A percentile compares a stretch with the other conserved stretches of the same genome.
These are phyloP conservation scores for Andrena marginata DNA, from an alignment of 2,888 invertebrate genomes.

Conservation along the genomic window DNA sequence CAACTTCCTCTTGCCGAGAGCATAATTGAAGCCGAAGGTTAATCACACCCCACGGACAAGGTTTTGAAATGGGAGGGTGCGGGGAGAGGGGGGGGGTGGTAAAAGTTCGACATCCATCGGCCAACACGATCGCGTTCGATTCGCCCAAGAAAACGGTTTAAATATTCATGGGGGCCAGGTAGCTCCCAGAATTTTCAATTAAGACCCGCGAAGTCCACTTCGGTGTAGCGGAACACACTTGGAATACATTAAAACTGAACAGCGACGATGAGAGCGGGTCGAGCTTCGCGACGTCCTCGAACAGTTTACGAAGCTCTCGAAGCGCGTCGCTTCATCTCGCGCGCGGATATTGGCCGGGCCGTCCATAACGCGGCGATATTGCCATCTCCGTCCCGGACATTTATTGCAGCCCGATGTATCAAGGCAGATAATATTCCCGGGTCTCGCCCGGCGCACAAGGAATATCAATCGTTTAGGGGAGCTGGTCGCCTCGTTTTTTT, in stretches of 20 bases:
- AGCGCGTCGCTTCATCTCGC: conserved; percentile 13
- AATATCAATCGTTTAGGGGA: conserved; percentile 64
- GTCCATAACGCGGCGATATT: conserved; percentile 41
- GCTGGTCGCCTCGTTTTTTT: background rate
- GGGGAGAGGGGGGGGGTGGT: background rate
- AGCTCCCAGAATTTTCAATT: conserved; percentile 48
- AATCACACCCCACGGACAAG: conserved; percentile 8
- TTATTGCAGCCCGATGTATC: conserved; percentile 38
- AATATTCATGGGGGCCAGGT: conserved; percentile 16
- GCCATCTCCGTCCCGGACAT: conserved; percentile 30
- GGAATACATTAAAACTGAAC: conserved; percentile 38
- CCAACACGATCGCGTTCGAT: conserved; percentile 34
- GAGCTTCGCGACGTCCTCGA: conserved; percentile 21
- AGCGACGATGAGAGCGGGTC: background rate
- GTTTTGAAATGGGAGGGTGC: background rate
- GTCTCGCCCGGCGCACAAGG: background rate
- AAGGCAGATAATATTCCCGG: conserved; percentile 46
- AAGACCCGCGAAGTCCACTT: background rate
- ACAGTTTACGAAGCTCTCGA: conserved; percentile 35
- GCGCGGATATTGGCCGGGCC: conserved; percentile 36
- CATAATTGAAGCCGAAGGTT: conserved; percentile 17
- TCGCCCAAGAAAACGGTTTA: background rate
- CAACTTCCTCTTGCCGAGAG: background rate
- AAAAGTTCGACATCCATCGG: background rate
- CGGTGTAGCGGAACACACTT: background rate